Conservation (phyloP, 2,888 invertebrate genomes). For the Lasioglossum zephyrum region DNA sequence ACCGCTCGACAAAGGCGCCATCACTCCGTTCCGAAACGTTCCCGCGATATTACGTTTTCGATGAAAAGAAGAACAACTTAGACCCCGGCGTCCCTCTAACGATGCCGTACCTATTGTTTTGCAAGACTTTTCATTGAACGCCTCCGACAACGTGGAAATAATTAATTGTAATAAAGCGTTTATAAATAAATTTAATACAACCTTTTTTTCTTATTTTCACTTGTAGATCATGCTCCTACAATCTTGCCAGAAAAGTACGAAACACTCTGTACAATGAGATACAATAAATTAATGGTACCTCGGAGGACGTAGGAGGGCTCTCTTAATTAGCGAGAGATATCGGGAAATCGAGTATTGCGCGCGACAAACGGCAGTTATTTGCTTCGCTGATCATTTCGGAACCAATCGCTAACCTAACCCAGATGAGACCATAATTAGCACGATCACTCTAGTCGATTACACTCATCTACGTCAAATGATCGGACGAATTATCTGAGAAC, state of each 20-base stretch:
- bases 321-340: slow-evolving; percentile 19
- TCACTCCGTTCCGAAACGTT: slow-evolving; percentile 4
- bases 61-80: slow-evolving; percentile 25
- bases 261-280: no score
- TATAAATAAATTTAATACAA: no score
- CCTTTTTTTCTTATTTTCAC: no score
- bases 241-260: no score
- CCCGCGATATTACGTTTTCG: slow-evolving; percentile 27
- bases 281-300: slow-evolving; percentile 29
- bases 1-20: slow-evolving; percentile 13
- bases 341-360: slow-evolving; percentile 13
- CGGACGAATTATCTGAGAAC: background rate
- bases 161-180: no score
- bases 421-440: background rate
- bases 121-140: slow-evolving; percentile 13
- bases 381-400: background rate
- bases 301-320: background rate
- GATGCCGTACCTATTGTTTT: slow-evolving; percentile 19
- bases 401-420: background rate
- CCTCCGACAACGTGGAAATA: slow-evolving; percentile 14
- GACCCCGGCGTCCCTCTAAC: background rate
- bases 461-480: background rate
- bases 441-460: background rate
- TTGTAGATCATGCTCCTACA: no score
- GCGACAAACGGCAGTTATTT: background rate